Percentiles rank a stretch among this genome's conserved stretches.
Evolutionary conservation across 2,888 invertebrate genomes (phyloP).

Genomic region (Tiliacea aurago): DNA sequence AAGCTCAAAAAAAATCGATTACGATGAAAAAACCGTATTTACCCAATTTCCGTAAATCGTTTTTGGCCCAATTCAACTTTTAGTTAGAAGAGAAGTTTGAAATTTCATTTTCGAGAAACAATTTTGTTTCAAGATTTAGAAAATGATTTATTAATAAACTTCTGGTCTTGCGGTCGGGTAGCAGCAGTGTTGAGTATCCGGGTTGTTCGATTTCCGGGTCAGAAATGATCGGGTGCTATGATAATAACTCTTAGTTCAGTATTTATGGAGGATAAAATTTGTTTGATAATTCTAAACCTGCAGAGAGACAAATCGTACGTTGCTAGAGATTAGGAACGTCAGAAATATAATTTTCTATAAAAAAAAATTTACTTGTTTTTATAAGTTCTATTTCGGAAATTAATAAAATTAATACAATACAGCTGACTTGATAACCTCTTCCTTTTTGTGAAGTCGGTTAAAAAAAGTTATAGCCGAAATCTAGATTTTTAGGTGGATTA

Average conservation of each 20-base stretch:
- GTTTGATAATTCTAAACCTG: not conserved
- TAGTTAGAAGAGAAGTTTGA: conserved; percentile 32
- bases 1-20: conserved; percentile 58
- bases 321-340: too few species aligned
- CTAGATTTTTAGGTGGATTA: too few species aligned
- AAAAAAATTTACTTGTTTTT: not conserved
- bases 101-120: conserved; percentile 55
- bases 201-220: conserved; percentile 29
- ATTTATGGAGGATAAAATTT: conserved; percentile 1
- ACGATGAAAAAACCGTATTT: conserved; percentile 34
- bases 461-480: too few species aligned
- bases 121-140: conserved; percentile 50
- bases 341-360: not conserved
- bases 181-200: conserved; percentile 27
- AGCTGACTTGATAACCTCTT: too few species aligned
- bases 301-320: not conserved
- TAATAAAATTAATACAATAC: too few species aligned
- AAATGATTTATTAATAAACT: conserved; percentile 61
- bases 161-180: conserved; percentile 32
- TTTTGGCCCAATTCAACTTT: conserved; percentile 45
- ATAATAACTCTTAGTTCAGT: conserved; percentile 5
- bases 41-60: conserved; percentile 30
- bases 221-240: conserved; percentile 10
- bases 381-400: not conserved
- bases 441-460: too few species aligned